Evolutionary conservation across 2,888 invertebrate species (phyloP), one percentile per base, ranked within the genome.

Genomic region (Crocallis elinguaria): DNA sequence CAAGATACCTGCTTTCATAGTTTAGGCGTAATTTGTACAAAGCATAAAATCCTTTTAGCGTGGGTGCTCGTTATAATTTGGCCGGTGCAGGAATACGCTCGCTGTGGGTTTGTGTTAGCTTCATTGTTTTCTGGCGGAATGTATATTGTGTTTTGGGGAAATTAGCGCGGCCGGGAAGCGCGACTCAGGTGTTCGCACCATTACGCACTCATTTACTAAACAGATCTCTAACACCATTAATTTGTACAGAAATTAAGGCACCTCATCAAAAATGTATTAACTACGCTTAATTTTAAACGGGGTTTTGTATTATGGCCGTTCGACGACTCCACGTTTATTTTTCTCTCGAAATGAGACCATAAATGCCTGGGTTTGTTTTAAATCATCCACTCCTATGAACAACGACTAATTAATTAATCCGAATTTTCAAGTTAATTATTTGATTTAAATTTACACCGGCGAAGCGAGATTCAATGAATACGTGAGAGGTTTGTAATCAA

Each of bases 81-180:
- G 74, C 60, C 53, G 50, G 64, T 59, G 70, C 65, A 71, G 58
- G 66, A 57, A 57, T 61, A 66, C 60, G 57, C 45, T 66, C 60
- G 57, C 45, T 61, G 57, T 44, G 69, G 63, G 69, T 68, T 73
- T 67, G 67, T 60, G 62, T 64, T 67, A 62, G 62, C 79, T 78
- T 84, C 84, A 84, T 87, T 88, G 87, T 88, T 88, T 86, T 76
- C 73, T 64, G 71, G 61, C 70, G 68, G 82, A 86, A 87, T 88
- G 87, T 86, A 86, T 86, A 83, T 80, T 79, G 80, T 82, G 82
- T 81, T 86, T 80, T 75, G 77, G 75, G 33, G 75, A 84, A 86
- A 88, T 88, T 86, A 88, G 81, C 78, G 75, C 69, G 65, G 67
- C 69, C 67, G 64, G 61, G 63, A 27, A 61, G 71, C 64, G 66